Conservation (phyloP, 2,113 vertebrate genomes). For the Polypterus bichir region DNA sequence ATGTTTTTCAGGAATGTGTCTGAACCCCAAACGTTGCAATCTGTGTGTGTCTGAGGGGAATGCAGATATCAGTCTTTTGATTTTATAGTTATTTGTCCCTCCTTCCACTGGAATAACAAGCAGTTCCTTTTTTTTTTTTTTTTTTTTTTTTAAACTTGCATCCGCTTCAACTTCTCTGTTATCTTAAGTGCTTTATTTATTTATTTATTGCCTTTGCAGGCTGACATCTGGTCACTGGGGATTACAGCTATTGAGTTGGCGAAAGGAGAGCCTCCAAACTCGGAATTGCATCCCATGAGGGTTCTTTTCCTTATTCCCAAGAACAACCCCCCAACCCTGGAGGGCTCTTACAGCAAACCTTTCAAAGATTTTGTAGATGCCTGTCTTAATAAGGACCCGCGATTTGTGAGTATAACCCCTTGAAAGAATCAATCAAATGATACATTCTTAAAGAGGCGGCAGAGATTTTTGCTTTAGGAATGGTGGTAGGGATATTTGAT, state of each 20-base stretch:
- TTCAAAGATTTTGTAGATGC: slow-evolving; percentile 97
- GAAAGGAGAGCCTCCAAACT: slow-evolving; percentile 94
- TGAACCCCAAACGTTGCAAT: too few relatives aligned
- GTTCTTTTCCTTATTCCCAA: slow-evolving; percentile 95
- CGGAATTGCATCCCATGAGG: slow-evolving; percentile 93
- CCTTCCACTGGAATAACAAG: background rate
- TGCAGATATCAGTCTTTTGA: too few relatives aligned
- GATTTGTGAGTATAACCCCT: slow-evolving; percentile 69
- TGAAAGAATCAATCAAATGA: too few relatives aligned
- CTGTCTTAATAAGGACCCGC: slow-evolving; percentile 93
- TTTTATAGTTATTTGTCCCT: too few relatives aligned
- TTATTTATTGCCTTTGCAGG: slow-evolving; percentile 44
- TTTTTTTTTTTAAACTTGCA: too few relatives aligned
- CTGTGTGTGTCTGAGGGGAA: too few relatives aligned
- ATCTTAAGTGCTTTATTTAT: slow-evolving; percentile 1
- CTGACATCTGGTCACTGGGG: slow-evolving; percentile 95
- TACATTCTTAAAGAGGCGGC: too few relatives aligned
- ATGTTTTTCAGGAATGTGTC: too few relatives aligned
- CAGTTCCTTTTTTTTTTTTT: background rate
- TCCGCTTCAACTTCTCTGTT: too few relatives aligned
- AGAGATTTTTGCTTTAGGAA: too few relatives aligned
- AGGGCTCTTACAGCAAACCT: slow-evolving; percentile 91
- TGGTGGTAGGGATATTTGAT: too few relatives aligned
- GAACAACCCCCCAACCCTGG: slow-evolving; percentile 87
- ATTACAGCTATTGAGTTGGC: slow-evolving; percentile 95